Percentiles rank a stretch among this genome's conserved stretches.
Evolutionary conservation across 2,797 vertebrate species (phyloP).

Genomic region (Tragopan temminckii): DNA sequence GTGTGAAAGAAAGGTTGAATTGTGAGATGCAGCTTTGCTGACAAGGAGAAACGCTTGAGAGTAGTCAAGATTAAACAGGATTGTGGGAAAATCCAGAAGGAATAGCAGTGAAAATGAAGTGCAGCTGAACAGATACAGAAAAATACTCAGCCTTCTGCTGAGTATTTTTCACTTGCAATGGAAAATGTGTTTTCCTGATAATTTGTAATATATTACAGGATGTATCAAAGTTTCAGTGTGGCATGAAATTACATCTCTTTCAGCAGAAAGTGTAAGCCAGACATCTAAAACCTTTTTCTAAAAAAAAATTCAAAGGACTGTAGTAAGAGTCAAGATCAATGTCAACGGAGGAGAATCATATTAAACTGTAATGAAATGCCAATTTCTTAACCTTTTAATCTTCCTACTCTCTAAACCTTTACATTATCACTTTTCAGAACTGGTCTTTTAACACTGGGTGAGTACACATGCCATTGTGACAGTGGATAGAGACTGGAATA

Average conservation of each 20-base stretch:
- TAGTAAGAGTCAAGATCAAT: not conserved
- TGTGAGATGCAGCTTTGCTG: slow-evolving; percentile 80
- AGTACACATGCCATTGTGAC: not conserved
- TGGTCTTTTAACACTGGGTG: not conserved
- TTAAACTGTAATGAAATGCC: not conserved
- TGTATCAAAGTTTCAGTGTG: not conserved
- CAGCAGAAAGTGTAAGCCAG: not conserved
- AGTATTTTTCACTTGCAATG: not conserved
- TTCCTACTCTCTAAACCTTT: not conserved
- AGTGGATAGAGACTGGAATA: not conserved
- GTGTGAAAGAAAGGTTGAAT: slow-evolving; percentile 81
- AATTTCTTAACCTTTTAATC: not conserved
- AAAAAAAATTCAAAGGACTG: not conserved
- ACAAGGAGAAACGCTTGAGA: slow-evolving; percentile 76
- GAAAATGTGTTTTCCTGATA: slow-evolving; percentile 20
- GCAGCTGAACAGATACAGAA: slow-evolving; percentile 50
- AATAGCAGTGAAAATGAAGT: slow-evolving; percentile 72
- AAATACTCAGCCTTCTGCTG: not conserved
- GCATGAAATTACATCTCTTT: not conserved
- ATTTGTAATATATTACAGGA: not conserved
- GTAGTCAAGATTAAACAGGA: slow-evolving; percentile 80
- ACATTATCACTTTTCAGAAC: not conserved
- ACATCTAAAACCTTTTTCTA: not conserved
- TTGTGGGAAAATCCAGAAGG: slow-evolving; percentile 78
- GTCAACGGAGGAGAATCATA: not conserved